phyloP scores from a whole-genome alignment of 2,113 vertebrate genomes.

The Periophthalmus modestus region DNA sequence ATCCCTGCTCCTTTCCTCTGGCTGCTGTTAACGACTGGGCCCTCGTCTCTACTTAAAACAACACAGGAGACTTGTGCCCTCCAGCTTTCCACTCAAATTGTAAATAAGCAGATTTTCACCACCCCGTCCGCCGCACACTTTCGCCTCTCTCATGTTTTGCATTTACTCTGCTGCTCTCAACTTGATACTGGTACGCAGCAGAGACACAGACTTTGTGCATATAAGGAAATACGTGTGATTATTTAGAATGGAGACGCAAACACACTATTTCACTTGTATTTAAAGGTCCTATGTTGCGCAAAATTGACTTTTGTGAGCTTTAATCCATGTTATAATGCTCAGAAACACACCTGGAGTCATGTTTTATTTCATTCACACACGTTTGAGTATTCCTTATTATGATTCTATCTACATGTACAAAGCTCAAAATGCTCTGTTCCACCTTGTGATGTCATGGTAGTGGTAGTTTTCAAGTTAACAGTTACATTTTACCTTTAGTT shows the following conservation, averaged over 20 bases:
- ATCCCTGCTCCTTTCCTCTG: slow-evolving; percentile 52
- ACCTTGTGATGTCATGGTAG: too few species aligned
- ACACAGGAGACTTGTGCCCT: slow-evolving; percentile 49
- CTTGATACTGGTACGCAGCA: neutral
- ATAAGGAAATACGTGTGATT: neutral
- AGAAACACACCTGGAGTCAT: too few species aligned
- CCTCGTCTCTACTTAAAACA: slow-evolving; percentile 57
- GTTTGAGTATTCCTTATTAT: too few species aligned
- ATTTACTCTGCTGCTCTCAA: slow-evolving; percentile 4
- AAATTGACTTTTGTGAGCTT: too few species aligned
- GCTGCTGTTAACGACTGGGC: slow-evolving; percentile 44
- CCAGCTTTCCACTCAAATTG: slow-evolving; percentile 47
- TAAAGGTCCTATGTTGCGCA: too few species aligned
- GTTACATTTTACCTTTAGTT: too few species aligned
- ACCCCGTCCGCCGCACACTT: slow-evolving; percentile 30
- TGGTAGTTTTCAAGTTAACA: too few species aligned
- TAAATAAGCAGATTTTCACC: slow-evolving; percentile 62
- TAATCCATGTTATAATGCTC: too few species aligned
- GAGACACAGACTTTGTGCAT: neutral
- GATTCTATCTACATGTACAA: too few species aligned
- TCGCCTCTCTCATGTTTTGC: slow-evolving; percentile 30
- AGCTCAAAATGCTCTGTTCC: too few species aligned
- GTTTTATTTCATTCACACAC: too few species aligned
- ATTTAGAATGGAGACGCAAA: neutral
- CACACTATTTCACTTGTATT: neutral